Base-by-base conservation (phyloP, 2,113 vertebrate genomes). In the Notiomystis cincta region DNA sequence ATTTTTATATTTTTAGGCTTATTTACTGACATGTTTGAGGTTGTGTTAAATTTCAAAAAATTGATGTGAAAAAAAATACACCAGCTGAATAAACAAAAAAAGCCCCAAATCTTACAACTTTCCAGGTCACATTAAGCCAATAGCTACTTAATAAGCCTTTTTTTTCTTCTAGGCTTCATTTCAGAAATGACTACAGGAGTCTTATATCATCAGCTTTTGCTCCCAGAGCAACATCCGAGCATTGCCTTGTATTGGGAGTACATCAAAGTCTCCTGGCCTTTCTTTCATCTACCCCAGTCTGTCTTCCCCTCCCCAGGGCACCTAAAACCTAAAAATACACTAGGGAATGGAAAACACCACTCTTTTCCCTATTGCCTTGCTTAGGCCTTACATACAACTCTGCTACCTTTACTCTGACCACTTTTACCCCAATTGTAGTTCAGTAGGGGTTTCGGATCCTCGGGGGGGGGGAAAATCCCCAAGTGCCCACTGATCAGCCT, bases 41-140 rank as follows among this genome's bases (percentile, higher is more conserved):
- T 88, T 64, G 31, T 58, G 35, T 93, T 95, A 92, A 70, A 86
- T 87, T 89, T 90, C 75, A 35, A 90, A 48, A 80, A 95, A 81
- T 3, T 40, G 23, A 62, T 64, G 10, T 82, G 50, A 44, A 94
- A 86, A 85, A 79, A 82, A 73, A 5, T 44, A 4, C 11, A 84
- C 37, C 33, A 70, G 44, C 54, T 83, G 54, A 88, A 90, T 77
- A 86, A 88, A 87, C 33, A 76, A 54, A 50, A 51, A 54, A 44
- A 2, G 0, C 11, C 48, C 60, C 27, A 54, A 70, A 66, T 57
- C 24, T 3, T 64, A n/a, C 37, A 85, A 28, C 66, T 79, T 66
- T 75, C 30, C 61, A 72, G 77, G 83, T 75, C 69, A 47, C 7
- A 3, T 69, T 51, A 78, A 91, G 83, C 61, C 64, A 67, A 33